Evolutionary conservation across 2,888 invertebrate genomes (phyloP).

Genomic region (Rhingia campestris): DNA sequence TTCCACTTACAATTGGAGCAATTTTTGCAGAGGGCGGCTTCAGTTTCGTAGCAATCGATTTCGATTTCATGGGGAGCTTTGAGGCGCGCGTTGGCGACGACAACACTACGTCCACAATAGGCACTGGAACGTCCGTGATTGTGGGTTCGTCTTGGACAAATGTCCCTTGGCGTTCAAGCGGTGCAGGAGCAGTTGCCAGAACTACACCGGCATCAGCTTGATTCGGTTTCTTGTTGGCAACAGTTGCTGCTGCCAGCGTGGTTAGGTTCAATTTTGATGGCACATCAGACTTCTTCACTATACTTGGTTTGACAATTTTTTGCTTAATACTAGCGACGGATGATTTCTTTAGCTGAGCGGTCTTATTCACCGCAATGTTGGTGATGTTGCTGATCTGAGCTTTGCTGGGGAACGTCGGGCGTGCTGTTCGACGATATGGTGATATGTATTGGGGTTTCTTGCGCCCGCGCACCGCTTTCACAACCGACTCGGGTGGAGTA

Average conservation of each 20-base stretch:
- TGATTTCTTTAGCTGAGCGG: conserved; percentile 77
- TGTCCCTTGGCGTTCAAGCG: conserved; percentile 92
- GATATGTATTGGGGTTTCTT: conserved; percentile 87
- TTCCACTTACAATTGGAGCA: conserved; percentile 75
- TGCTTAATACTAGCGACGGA: conserved; percentile 70
- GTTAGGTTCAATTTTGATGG: conserved; percentile 74
- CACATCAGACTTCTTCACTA: conserved; percentile 41
- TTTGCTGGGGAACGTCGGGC: conserved; percentile 50
- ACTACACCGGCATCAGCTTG: conserved; percentile 69
- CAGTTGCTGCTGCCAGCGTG: conserved; percentile 5
- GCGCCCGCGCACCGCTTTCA: conserved; percentile 82
- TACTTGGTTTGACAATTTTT: conserved; percentile 58
- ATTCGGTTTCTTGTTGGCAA: conserved; percentile 72
- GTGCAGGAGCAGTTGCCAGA: conserved; percentile 49
- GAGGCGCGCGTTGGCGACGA: conserved; percentile 77
- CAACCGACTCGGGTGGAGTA: conserved; percentile 76
- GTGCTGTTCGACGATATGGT: conserved; percentile 83
- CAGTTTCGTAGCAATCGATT: conserved; percentile 63
- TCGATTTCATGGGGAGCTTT: conserved; percentile 80
- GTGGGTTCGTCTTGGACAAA: conserved; percentile 93
- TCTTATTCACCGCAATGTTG: conserved; percentile 63
- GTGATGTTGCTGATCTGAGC: conserved; percentile 68
- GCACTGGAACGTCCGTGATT: conserved; percentile 79
- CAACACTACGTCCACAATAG: conserved; percentile 79
- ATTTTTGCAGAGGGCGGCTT: conserved; percentile 76